Evolutionary conservation across 2,888 invertebrate species (phyloP).

Genomic region (Platerodrilus igneus): DNA sequence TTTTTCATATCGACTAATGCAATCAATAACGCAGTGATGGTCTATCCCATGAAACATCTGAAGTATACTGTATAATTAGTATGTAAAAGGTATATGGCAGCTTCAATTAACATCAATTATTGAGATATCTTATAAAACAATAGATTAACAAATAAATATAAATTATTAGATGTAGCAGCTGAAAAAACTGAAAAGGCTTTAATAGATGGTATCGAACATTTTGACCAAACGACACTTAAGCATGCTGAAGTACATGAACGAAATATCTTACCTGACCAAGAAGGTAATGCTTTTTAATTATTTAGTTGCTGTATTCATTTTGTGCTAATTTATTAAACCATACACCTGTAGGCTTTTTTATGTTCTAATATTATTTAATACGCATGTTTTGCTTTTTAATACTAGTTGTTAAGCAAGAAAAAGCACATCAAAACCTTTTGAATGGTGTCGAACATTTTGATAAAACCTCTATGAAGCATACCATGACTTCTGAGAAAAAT

Average conservation of each 20-base stretch:
- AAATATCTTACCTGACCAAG: slow-evolving; percentile 89
- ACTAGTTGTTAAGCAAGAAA: slow-evolving; percentile 67
- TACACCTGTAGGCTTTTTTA: slow-evolving; percentile 10
- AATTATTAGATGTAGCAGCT: slow-evolving; percentile 83
- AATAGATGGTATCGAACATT: slow-evolving; percentile 80
- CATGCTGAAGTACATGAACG: slow-evolving; percentile 91
- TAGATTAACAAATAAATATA: no score
- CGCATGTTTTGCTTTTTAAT: slow-evolving; percentile 33
- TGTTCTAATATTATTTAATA: slow-evolving; percentile 25
- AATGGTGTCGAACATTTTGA: slow-evolving; percentile 70
- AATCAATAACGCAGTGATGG: no score
- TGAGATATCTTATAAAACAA: no score
- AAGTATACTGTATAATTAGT: no score
- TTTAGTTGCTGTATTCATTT: slow-evolving; percentile 1
- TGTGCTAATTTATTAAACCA: slow-evolving; percentile 3
- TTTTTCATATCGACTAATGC: no score
- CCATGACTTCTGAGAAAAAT: slow-evolving; percentile 70
- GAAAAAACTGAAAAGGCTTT: slow-evolving; percentile 82
- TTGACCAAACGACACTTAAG: slow-evolving; percentile 78
- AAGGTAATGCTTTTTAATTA: slow-evolving; percentile 52
- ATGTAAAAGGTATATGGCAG: no score
- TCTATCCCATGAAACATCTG: no score
- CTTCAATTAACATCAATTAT: no score
- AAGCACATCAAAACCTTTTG: slow-evolving; percentile 65
- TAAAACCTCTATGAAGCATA: slow-evolving; percentile 68